Evolutionary conservation across 2,888 invertebrate genomes (phyloP), one percentile per base, ranked within the genome.

Genomic region (Caradrina kadenii): DNA sequence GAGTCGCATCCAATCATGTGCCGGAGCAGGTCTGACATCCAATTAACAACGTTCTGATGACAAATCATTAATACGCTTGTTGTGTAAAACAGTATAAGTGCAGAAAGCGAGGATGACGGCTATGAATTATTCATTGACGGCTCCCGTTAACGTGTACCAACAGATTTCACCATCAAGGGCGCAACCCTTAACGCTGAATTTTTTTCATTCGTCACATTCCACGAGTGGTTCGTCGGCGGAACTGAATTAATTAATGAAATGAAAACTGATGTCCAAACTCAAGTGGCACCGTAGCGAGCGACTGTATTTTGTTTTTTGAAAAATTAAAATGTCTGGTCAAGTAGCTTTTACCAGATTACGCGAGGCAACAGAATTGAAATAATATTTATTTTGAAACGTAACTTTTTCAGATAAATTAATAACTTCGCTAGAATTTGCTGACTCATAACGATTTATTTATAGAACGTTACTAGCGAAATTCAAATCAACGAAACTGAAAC

Each of bases 61-160:
- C 82, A 83, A 81, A 75, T 84, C 80, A 77, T 81, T 71, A 83
- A 84, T 77, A 69, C 66, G 63, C 63, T 63, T 59, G 66, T 73
- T 74, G 70, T 77, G 72, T 74, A 62, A 65, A 78, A 78, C 81
- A 74, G 80, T 83, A 82, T 83, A 85, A 82, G 83, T 76, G 76
- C 78, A 75, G 79, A 45, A 69, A 85, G 77, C 74, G 80, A 81
- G 79, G 72, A 67, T 73, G 81, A 78, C 70, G 59, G 59, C 55
- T 69, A 85, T 90, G 88, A 90, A 93, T 93, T 80, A 93, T 93
- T 91, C 91, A 93, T 88, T 69, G 63, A 61, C 31, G 74, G 79
- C 75, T 73, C 81, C 82, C 82, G 88, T 85, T 91, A 89, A 88
- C 89, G 88, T 91, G 87, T 83, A 86, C 87, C 69, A 80, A 77